These are phyloP conservation scores for Gobiocypris rarus DNA, from an alignment of 2,113 vertebrate genomes.

Conservation along the genomic window DNA sequence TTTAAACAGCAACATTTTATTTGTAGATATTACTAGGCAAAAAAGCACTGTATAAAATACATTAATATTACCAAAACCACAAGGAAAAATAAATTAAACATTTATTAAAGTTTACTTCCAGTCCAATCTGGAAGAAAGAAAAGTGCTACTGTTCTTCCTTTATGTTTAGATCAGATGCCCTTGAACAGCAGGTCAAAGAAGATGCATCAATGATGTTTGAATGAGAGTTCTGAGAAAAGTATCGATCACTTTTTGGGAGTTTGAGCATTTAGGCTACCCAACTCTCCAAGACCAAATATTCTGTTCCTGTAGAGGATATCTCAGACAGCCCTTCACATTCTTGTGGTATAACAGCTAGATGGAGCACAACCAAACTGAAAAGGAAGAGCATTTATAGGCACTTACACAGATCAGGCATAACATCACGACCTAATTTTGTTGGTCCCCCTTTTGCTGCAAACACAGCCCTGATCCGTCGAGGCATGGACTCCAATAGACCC, in stretches of 20 bases:
- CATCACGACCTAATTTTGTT: too few relatives aligned
- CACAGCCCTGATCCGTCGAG: too few relatives aligned
- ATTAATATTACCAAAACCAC: not conserved
- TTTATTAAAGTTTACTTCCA: not conserved
- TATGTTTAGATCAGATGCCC: not conserved
- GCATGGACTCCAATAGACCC: too few relatives aligned
- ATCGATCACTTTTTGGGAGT: not conserved
- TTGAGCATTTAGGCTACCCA: not conserved
- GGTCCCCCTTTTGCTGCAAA: too few relatives aligned
- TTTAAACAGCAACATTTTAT: not conserved
- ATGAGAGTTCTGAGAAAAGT: not conserved
- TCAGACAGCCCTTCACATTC: not conserved
- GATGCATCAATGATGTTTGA: not conserved
- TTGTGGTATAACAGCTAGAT: not conserved
- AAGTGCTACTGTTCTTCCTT: not conserved
- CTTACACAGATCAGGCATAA: too few relatives aligned
- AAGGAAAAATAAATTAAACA: not conserved
- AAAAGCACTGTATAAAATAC: not conserved
- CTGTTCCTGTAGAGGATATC: not conserved
- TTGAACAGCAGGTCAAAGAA: conserved; percentile 20
- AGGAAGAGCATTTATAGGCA: not conserved
- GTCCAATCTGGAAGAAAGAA: not conserved
- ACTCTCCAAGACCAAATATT: not conserved
- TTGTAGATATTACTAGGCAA: not conserved
- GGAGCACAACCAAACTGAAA: not conserved